Conservation (phyloP, 2,888 invertebrate genomes). For the Syritta pipiens region DNA sequence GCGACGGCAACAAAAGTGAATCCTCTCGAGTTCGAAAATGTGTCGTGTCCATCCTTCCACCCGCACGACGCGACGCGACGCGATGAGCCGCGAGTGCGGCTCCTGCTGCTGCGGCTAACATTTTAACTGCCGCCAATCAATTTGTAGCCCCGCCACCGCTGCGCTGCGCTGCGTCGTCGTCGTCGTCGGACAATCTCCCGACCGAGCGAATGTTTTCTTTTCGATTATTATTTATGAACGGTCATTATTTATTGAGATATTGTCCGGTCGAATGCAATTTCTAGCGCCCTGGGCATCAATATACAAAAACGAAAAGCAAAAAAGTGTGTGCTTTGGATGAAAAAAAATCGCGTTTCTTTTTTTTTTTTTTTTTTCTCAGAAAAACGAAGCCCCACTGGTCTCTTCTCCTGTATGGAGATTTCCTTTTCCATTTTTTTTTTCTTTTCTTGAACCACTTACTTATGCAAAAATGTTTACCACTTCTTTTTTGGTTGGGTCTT, state of each 20-base stretch:
- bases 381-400: slow-evolving; percentile 41
- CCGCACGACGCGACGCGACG: neutral
- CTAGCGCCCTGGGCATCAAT: slow-evolving; percentile 75
- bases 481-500: slow-evolving; percentile 31
- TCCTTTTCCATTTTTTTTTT: slow-evolving; percentile 8
- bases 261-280: slow-evolving; percentile 75
- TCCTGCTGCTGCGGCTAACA: slow-evolving; percentile 58
- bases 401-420: slow-evolving; percentile 51
- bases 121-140: slow-evolving; percentile 65
- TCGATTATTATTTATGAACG: slow-evolving; percentile 77
- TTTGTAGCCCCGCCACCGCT: slow-evolving; percentile 64
- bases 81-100: neutral
- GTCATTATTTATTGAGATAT: slow-evolving; percentile 77
- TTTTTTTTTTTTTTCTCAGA: slow-evolving; percentile 31
- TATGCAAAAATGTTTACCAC: slow-evolving; percentile 68
- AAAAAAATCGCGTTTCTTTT: neutral
- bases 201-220: slow-evolving; percentile 71
- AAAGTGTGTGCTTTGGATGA: slow-evolving; percentile 34
- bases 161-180: neutral
- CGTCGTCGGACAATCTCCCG: neutral
- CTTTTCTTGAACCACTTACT: slow-evolving; percentile 63
- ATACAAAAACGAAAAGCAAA: slow-evolving; percentile 64
- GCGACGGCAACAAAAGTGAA: slow-evolving; percentile 41
- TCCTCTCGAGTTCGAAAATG: slow-evolving; percentile 34
- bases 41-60: slow-evolving; percentile 53